These are phyloP conservation scores for Entosphenus tridentatus DNA, from an alignment of 2,113 vertebrate genomes.

Conservation along the genomic window DNA sequence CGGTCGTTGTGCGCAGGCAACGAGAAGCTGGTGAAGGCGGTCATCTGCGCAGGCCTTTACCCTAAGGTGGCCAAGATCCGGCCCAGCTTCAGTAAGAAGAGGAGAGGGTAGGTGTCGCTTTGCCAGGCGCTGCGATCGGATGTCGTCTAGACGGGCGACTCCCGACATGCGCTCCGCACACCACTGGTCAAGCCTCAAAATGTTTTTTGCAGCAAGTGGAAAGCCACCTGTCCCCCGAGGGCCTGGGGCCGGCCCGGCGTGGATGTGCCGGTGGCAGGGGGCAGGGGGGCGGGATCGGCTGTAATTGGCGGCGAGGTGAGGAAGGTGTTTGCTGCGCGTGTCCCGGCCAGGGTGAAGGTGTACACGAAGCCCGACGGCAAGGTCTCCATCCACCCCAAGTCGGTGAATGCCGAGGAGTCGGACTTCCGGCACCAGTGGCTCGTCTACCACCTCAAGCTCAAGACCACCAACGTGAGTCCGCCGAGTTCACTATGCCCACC, in stretches of 20 bases:
- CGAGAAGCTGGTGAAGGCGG: conserved; percentile 86
- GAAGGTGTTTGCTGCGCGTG: too few relatives aligned
- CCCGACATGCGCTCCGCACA: too few relatives aligned
- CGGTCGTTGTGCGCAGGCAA: conserved; percentile 32
- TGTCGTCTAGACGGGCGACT: too few relatives aligned
- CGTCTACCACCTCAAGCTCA: conserved; percentile 96
- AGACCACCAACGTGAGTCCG: conserved; percentile 63
- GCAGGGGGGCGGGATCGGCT: too few relatives aligned
- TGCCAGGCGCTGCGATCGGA: too few relatives aligned
- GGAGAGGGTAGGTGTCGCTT: conserved; percentile 44
- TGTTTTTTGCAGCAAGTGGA: too few relatives aligned
- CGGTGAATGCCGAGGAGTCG: conserved; percentile 64
- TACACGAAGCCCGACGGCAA: conserved; percentile 72
- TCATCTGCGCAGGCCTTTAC: conserved; percentile 85
- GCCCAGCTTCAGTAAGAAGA: conserved; percentile 53
- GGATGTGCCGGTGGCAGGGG: too few relatives aligned
- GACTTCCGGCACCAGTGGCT: conserved; percentile 83
- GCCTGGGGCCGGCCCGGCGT: too few relatives aligned
- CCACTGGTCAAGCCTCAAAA: too few relatives aligned
- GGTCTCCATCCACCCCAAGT: conserved; percentile 82
- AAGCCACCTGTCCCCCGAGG: too few relatives aligned
- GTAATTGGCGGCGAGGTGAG: too few relatives aligned
- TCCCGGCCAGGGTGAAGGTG: conserved; percentile 45
- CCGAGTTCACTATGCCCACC: neutral
- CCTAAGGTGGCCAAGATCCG: conserved; percentile 91